These are phyloP conservation scores for Trichechus manatus DNA, from an alignment of 2,113 vertebrate species.

Conservation along the genomic window DNA sequence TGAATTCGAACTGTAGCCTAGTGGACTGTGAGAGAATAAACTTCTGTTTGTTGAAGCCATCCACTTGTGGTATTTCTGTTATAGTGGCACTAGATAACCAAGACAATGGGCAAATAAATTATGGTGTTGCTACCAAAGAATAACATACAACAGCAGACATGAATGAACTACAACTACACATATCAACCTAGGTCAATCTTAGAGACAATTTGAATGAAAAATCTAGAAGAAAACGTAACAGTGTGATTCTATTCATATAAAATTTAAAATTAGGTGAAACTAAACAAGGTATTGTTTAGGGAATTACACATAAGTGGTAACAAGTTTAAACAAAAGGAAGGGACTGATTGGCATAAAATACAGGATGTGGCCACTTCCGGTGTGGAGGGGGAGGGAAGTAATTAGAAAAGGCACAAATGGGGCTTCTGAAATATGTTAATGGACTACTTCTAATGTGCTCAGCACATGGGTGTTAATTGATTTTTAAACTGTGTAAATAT, in stretches of 20 bases:
- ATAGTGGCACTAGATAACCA: no score
- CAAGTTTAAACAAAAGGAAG: not conserved
- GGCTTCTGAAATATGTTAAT: not conserved
- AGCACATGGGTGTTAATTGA: not conserved
- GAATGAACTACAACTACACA: not conserved
- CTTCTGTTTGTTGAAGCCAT: no score
- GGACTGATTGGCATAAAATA: not conserved
- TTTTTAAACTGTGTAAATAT: not conserved
- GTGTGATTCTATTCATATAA: not conserved
- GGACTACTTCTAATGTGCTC: not conserved
- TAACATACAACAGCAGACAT: not conserved
- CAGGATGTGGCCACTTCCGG: not conserved
- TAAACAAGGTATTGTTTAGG: not conserved
- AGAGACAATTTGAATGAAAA: not conserved
- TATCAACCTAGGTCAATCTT: not conserved
- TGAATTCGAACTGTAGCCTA: no score
- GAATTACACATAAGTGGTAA: not conserved
- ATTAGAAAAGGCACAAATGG: not conserved
- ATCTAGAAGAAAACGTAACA: not conserved
- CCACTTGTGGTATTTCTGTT: no score
- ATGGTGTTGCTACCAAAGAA: not conserved
- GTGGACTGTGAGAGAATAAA: no score
- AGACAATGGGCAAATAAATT: not conserved
- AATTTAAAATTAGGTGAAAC: not conserved
- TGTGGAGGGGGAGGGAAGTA: not conserved